Conservation (phyloP, 2,888 invertebrate species). For the Allygus modestus region DNA sequence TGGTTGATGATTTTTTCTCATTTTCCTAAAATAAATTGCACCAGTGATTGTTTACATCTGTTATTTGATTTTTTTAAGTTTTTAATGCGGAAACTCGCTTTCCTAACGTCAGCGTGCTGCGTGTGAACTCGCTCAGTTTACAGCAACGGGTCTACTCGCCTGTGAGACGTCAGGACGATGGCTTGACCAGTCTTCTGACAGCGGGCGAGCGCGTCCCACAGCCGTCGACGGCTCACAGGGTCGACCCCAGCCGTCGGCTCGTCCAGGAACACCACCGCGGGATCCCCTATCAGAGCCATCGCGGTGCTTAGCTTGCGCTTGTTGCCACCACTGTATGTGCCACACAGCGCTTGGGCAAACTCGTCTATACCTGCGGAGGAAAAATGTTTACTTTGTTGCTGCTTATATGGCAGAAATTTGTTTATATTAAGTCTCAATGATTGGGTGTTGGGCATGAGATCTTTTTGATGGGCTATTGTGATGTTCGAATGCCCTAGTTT, state of each 20-base stretch:
- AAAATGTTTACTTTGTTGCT: no score
- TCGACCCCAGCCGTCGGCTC: slow-evolving; percentile 83
- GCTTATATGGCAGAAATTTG: slow-evolving; percentile 9
- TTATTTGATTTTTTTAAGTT: no score
- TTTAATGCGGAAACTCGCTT: no score
- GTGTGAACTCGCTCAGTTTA: no score
- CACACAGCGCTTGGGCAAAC: slow-evolving; percentile 56
- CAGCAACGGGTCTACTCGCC: slow-evolving; percentile 68
- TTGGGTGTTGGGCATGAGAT: no score
- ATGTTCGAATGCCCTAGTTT: no score
- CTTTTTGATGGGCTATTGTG: no score
- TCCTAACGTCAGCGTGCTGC: no score
- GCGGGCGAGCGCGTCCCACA: slow-evolving; percentile 87
- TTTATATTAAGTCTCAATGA: no score
- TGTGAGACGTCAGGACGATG: slow-evolving; percentile 88
- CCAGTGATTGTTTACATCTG: no score
- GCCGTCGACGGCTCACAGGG: slow-evolving; percentile 86
- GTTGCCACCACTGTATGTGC: slow-evolving; percentile 83
- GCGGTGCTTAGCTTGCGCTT: slow-evolving; percentile 86
- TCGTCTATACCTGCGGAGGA: slow-evolving; percentile 20
- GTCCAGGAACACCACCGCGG: slow-evolving; percentile 82
- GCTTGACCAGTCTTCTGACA: slow-evolving; percentile 84
- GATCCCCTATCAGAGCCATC: slow-evolving; percentile 82
- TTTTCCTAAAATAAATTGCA: no score
- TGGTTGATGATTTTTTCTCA: no score